phyloP scores from a whole-genome alignment of 2,888 invertebrate genomes.

The Ichneumon xanthorius region DNA sequence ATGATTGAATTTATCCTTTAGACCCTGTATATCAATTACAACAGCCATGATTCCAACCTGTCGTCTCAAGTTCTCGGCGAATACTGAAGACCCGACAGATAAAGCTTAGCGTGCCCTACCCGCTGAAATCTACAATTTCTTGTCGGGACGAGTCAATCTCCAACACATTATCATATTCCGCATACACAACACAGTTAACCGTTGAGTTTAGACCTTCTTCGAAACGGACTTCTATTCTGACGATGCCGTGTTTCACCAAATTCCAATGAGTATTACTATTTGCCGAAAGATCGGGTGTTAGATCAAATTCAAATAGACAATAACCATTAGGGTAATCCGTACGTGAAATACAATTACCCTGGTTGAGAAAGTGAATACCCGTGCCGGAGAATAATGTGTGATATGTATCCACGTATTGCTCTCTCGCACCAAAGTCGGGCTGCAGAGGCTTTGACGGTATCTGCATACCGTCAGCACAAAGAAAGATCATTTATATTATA shows the following conservation, averaged over 20 bases:
- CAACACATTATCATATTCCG: constrained; percentile 73
- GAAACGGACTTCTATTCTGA: constrained; percentile 69
- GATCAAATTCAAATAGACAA: constrained; percentile 64
- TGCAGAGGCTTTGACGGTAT: constrained; percentile 66
- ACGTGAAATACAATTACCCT: background rate
- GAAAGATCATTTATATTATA: background rate
- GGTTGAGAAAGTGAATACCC: no score
- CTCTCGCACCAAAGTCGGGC: constrained; percentile 57
- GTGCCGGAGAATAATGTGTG: no score
- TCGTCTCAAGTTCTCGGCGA: no score
- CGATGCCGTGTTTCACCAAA: background rate
- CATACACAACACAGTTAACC: constrained; percentile 69
- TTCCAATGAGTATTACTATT: no score
- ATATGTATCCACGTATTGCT: no score
- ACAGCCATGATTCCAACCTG: background rate
- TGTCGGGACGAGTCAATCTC: constrained; percentile 68
- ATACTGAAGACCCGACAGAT: constrained; percentile 52
- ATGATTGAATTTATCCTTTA: background rate
- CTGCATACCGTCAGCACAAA: constrained; percentile 66
- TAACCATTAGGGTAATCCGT: constrained; percentile 53
- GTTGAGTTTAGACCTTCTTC: constrained; percentile 62
- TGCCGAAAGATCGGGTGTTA: background rate
- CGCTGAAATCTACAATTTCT: constrained; percentile 67
- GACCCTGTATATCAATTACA: background rate
- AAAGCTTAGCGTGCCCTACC: constrained; percentile 53